Conservation (phyloP, 2,888 invertebrate genomes). For the Drosophila borealis region DNA sequence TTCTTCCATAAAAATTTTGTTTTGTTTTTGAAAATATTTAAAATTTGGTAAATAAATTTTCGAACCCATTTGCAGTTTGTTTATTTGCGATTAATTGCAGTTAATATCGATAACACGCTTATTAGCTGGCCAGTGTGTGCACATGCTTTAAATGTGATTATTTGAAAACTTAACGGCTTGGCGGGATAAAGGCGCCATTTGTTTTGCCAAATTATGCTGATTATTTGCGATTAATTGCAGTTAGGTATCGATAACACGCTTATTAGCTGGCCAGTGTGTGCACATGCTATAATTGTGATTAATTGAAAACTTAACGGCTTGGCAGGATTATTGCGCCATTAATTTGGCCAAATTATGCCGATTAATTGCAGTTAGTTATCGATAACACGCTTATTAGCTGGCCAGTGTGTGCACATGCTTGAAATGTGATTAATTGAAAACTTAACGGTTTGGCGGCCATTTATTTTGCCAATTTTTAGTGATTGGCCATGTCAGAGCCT, state of each 20-base stretch:
- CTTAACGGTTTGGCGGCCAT: constrained; percentile 6
- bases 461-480: background rate
- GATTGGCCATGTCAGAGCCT: constrained; percentile 33
- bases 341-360: background rate
- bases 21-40: too few relatives aligned
- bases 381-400: background rate
- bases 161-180: constrained; percentile 10
- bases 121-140: constrained; percentile 6
- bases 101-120: background rate
- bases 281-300: background rate
- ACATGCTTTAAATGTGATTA: background rate
- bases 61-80: too few relatives aligned
- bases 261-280: background rate
- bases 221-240: background rate
- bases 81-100: background rate
- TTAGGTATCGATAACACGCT: constrained; percentile 3
- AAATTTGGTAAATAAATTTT: too few relatives aligned
- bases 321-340: background rate
- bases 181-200: background rate
- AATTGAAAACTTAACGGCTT: constrained; percentile 13
- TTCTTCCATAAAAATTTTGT: too few relatives aligned
- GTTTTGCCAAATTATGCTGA: too few relatives aligned
- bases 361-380: background rate
- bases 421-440: background rate
- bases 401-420: background rate